Evolutionary conservation across 2,797 vertebrate genomes (phyloP).

Genomic region (Argya squamiceps): DNA sequence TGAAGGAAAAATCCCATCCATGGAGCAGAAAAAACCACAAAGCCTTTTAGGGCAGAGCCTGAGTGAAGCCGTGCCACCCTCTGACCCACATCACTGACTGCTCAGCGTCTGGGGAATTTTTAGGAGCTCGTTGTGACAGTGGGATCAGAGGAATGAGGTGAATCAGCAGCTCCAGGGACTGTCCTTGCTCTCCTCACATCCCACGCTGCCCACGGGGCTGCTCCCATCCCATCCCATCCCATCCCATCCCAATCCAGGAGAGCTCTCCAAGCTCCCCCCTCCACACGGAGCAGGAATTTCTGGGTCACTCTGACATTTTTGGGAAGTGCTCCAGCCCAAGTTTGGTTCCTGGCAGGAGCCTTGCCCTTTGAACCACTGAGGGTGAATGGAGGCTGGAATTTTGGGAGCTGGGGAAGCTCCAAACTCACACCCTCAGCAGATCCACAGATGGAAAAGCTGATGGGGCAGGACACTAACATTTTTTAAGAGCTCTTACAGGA

Average conservation of each 20-base stretch:
- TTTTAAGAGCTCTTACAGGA: not conserved
- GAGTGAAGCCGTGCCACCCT: not conserved
- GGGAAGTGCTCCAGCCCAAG: not conserved
- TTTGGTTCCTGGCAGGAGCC: not conserved
- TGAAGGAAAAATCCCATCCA: not conserved
- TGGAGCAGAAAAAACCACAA: not conserved
- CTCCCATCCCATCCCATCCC: accelerated
- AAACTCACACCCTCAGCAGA: not conserved
- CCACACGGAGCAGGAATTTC: accelerated
- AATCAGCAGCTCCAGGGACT: not conserved
- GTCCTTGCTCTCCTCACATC: not conserved
- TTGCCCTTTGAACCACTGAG: not conserved
- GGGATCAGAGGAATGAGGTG: not conserved
- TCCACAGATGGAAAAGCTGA: not conserved
- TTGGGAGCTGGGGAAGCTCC: not conserved
- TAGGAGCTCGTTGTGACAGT: not conserved
- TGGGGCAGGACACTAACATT: not conserved
- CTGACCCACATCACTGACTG: not conserved
- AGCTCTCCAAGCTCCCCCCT: not conserved
- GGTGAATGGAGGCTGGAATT: not conserved
- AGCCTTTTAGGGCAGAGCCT: not conserved
- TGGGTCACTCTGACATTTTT: conserved; percentile 39
- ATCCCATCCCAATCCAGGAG: not conserved
- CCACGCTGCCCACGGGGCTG: not conserved
- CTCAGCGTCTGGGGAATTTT: not conserved